Evolutionary conservation across 2,888 invertebrate genomes (phyloP), one percentile per base, ranked within the genome.

Genomic region (Onthophagus sagittarius): DNA sequence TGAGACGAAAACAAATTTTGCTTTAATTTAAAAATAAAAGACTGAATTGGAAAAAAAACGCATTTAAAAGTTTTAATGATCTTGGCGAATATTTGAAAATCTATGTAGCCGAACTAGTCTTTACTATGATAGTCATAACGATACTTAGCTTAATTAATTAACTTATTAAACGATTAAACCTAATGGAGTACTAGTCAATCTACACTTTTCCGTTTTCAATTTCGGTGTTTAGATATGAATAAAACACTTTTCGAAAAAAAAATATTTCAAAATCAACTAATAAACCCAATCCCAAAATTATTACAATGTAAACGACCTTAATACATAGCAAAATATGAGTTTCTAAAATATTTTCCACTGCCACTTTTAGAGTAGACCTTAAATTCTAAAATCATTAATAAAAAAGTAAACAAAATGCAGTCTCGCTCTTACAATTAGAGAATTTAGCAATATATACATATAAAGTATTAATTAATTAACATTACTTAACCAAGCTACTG

Each of bases 321-420:
- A 23, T 53, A 53, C 39, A 53, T 53, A 53, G 39, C 39, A 53
- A 53, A 23, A 53, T 53, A 53, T 53, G 39, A 72, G 62, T 74
- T 76, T 79, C 77, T 77, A 73, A 77, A 81, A 80, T 81, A 79
- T 81, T 81, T 83, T 83, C 82, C 83, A 84, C 84, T 84, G 84
- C 83, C 84, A 84, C 79, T 79, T 23, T 80, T 83, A 77, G 77
- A 75, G 63, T 76, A 75, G 75, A 72, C 75, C 75, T 69, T 53
- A 69, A 69, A 71, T 75, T 75, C 73, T 71, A 70, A 74, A 71
- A 23, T 23, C 23, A 23, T 23, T 23, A 23, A 23, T 23, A 23
- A 23, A 23, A 23, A 23, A 23, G 3, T 23, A 23, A 23, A 23
- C 23, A 23, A 71, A 23, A 33, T 32, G 71, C 73, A 72, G 74